Base-by-base conservation (phyloP, 2,113 vertebrate genomes). In the Python bivittatus region DNA sequence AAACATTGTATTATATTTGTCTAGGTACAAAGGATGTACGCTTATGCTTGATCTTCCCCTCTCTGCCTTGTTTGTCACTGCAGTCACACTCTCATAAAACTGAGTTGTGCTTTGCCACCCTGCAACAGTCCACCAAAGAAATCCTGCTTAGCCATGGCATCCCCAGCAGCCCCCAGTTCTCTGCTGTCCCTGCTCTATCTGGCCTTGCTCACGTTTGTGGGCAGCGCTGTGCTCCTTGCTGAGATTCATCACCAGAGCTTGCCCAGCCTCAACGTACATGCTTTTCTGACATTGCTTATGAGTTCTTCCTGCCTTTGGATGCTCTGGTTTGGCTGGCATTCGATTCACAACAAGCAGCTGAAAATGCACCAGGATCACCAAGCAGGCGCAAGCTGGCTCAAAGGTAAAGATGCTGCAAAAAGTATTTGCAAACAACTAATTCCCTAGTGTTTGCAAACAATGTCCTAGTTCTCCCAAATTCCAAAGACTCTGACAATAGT, bases 101-200 rank as follows among this genome's bases (percentile, higher is more conserved):
- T 52, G 23, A 90, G 22, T 42, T 29, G n/a, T 13, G 0, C 29
- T 9, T 56, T 92, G 48, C 83, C 60, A 33, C 25, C 20, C 4
- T 86, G 42, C 58, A 91, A 11, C 4, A 20, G n/a, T 23, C 61
- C 54, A 48, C 38, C 29, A 1, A 11, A 79, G 38, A 38, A 60
- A 48, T 9, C 13, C 44, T 79, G 12, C 44, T 48, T 25, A 52
- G 20, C 64, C 86, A 92, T 92, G 91, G 53, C 84, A 42, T 27
- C 91, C 48, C 84, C 85, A 7, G 54, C 91, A 9, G 91, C 38
- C 23, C 84, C 92, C 29, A 88, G 93, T 91, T 94, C 92, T 2
- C 93, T 95, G 20, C 86, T 95, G 8, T 95, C 95, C n/a, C 54
- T 95, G n/a, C 93, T 95, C 83, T 94, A 95, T 60, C 58, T 95